These are phyloP conservation scores for Pteromalus puparum DNA, from an alignment of 1,140 invertebrate genomes.

Conservation along the genomic window DNA sequence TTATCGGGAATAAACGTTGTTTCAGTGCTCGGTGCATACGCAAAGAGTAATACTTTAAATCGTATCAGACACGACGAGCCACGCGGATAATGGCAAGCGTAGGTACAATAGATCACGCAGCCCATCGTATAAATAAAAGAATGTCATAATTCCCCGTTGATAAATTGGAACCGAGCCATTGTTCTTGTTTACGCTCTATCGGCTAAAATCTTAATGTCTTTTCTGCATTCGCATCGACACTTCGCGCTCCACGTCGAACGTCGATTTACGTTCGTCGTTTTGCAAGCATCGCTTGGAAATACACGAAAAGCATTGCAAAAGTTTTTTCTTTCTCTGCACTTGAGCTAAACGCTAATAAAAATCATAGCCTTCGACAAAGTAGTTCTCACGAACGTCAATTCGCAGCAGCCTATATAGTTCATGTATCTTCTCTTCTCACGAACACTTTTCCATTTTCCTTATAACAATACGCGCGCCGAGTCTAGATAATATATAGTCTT, in stretches of 20 bases:
- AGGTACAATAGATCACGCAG: neutral
- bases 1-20: neutral
- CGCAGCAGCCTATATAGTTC: neutral
- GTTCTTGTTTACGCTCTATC: constrained; percentile 30
- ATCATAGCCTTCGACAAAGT: neutral
- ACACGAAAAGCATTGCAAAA: neutral
- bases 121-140: constrained; percentile 17
- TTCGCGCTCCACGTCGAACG: neutral
- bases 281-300: neutral
- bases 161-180: constrained; percentile 33
- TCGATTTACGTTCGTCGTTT: neutral
- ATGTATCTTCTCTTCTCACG: neutral
- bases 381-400: constrained; percentile 25
- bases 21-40: neutral
- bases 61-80: neutral
- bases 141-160: constrained; percentile 28
- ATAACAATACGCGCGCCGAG: too few species aligned
- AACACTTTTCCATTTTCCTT: too few species aligned
- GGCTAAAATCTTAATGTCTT: constrained; percentile 37
- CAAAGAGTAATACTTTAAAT: neutral
- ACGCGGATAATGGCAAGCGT: neutral
- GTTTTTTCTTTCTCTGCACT: neutral
- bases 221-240: constrained; percentile 34
- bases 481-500: too few species aligned
- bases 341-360: neutral